Evolutionary conservation across 2,888 invertebrate species (phyloP).

Genomic region (Agonopterix subpropinquella): DNA sequence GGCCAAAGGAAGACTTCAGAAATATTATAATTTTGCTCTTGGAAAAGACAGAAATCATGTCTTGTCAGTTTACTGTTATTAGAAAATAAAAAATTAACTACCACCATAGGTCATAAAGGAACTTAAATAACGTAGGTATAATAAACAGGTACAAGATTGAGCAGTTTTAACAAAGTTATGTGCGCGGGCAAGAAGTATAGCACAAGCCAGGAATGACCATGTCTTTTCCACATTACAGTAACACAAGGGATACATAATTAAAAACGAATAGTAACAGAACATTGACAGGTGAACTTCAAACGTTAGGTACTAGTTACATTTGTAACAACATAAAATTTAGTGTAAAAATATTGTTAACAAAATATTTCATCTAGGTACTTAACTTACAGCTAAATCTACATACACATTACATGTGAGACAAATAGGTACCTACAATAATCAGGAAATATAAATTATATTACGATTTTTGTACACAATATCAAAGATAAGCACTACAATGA

Average conservation of each 20-base stretch:
- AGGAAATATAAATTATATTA: not conserved
- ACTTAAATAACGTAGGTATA: conserved; percentile 13
- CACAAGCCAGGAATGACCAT: no score
- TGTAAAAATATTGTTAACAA: conserved; percentile 3
- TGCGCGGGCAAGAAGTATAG: no score
- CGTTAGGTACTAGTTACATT: no score
- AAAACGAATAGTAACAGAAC: no score
- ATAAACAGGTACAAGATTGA: conserved; percentile 31
- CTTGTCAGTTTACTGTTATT: not conserved
- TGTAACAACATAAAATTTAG: not conserved
- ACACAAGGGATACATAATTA: no score
- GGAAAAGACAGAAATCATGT: no score
- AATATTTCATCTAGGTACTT: conserved; percentile 1
- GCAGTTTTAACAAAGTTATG: conserved; percentile 10
- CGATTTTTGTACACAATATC: not conserved
- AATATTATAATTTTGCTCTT: no score
- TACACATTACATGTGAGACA: not conserved
- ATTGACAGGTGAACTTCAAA: no score
- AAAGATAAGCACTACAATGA: not conserved
- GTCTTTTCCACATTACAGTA: no score
- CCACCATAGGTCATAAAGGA: not conserved
- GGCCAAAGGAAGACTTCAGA: no score
- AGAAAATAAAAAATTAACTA: not conserved
- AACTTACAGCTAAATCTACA: not conserved
- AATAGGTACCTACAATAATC: not conserved